Percentiles rank a stretch among this genome's conserved stretches.
Conservation (phyloP, 2,797 vertebrate species). For the Ctenopoma multispine region DNA sequence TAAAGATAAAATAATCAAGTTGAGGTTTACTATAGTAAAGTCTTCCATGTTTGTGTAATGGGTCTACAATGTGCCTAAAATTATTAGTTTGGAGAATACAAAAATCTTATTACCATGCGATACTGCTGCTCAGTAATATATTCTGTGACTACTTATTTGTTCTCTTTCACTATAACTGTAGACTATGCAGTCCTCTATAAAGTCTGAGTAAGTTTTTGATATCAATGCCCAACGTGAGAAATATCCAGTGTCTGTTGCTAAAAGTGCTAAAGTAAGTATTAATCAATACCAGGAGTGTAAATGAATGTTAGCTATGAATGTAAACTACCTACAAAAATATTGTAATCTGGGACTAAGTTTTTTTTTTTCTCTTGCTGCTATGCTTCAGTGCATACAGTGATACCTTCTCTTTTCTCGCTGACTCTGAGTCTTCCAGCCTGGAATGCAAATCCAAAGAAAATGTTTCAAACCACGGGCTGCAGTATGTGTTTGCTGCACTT, state of each 20-base stretch:
- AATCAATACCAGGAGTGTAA: constrained; percentile 61
- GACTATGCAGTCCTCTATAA: background rate
- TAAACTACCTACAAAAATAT: constrained; percentile 55
- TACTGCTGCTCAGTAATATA: background rate
- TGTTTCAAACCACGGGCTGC: constrained; percentile 29
- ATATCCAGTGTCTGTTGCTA: constrained; percentile 29
- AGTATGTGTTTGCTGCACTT: constrained; percentile 37
- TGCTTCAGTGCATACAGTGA: constrained; percentile 39
- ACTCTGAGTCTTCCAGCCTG: constrained; percentile 37
- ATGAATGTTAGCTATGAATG: constrained; percentile 19
- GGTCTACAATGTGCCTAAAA: background rate
- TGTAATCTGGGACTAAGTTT: constrained; percentile 35
- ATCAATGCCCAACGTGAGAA: constrained; percentile 20
- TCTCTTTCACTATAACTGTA: background rate
- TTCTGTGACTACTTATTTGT: background rate
- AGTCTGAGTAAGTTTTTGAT: constrained; percentile 6
- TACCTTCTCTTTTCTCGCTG: constrained; percentile 31
- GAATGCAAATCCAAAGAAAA: constrained; percentile 56
- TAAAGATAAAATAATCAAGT: background rate
- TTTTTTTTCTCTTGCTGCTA: constrained; percentile 31
- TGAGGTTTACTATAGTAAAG: background rate
- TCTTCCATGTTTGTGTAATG: background rate
- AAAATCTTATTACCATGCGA: background rate
- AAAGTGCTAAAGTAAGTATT: constrained; percentile 52
- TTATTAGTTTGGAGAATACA: background rate